These are phyloP conservation scores for Ferdinandea cuprea DNA, from an alignment of 2,888 invertebrate species.

Conservation along the genomic window DNA sequence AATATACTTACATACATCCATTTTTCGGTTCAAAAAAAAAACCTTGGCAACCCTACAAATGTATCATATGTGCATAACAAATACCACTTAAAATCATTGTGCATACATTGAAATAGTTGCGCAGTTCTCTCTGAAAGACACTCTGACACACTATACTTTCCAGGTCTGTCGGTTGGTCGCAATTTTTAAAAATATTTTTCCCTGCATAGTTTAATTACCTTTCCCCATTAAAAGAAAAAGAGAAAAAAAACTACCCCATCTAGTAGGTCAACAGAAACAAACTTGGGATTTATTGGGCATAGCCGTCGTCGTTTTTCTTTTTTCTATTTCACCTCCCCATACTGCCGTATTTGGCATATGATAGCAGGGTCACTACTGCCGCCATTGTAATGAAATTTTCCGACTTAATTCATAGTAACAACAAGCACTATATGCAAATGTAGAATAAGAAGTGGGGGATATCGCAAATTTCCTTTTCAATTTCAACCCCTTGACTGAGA, in stretches of 20 bases:
- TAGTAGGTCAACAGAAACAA: conserved; percentile 48
- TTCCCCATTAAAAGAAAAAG: conserved; percentile 14
- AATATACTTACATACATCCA: too few relatives aligned
- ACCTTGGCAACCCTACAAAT: conserved; percentile 47
- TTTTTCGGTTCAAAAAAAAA: neutral
- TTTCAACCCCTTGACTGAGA: conserved; percentile 13
- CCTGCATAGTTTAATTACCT: conserved; percentile 66
- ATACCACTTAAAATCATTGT: conserved; percentile 10
- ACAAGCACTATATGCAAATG: conserved; percentile 32
- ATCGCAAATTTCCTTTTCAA: conserved; percentile 29
- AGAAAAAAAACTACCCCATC: conserved; percentile 14
- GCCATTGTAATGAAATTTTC: conserved; percentile 17
- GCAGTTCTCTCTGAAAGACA: conserved; percentile 58
- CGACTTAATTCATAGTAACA: conserved; percentile 30
- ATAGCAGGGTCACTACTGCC: neutral
- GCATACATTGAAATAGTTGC: conserved; percentile 58
- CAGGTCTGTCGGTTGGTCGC: conserved; percentile 56
- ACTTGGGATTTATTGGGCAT: conserved; percentile 42
- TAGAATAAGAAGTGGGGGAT: conserved; percentile 22
- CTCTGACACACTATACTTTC: conserved; percentile 58
- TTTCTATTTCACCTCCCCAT: neutral
- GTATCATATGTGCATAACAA: conserved; percentile 55
- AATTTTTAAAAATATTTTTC: conserved; percentile 30
- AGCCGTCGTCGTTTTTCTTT: conserved; percentile 31
- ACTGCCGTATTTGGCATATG: neutral